Evolutionary conservation across 2,888 invertebrate species (phyloP).

Genomic region (Pseudococcus jackbeardsleyi): DNA sequence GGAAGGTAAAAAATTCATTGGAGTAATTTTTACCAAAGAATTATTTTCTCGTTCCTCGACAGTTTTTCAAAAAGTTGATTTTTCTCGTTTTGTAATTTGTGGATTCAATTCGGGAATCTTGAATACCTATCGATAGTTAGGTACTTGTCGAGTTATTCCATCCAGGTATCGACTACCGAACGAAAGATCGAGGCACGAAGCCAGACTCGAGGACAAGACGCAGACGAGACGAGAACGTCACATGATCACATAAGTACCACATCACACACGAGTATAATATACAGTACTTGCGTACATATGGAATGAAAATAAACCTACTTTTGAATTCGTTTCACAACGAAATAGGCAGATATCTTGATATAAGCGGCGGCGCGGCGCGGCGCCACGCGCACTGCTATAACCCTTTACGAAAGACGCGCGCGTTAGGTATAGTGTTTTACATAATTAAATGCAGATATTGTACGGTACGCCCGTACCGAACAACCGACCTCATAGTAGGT

Average conservation of each 20-base stretch:
- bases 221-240: neutral
- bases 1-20: too few species aligned
- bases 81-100: too few species aligned
- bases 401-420: slow-evolving; percentile 27
- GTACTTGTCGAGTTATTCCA: neutral
- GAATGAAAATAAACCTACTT: slow-evolving; percentile 3
- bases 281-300: too few species aligned
- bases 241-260: neutral
- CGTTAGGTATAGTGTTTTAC: neutral
- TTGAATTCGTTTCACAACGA: slow-evolving; percentile 2
- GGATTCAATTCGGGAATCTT: too few species aligned
- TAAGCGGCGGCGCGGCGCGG: neutral
- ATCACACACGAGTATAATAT: too few species aligned
- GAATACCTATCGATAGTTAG: neutral
- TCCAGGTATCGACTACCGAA: neutral
- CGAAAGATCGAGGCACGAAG: neutral
- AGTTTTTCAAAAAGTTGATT: too few species aligned
- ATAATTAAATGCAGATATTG: neutral
- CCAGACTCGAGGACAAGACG: neutral
- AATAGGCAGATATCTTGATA: neutral
- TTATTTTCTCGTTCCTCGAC: too few species aligned
- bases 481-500: neutral
- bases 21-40: too few species aligned
- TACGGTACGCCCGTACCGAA: neutral
- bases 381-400: neutral